A percentile compares a stretch with the other conserved stretches of the same genome.
Conservation (phyloP, 2,888 invertebrate species). For the Neocrepidodera transversa region DNA sequence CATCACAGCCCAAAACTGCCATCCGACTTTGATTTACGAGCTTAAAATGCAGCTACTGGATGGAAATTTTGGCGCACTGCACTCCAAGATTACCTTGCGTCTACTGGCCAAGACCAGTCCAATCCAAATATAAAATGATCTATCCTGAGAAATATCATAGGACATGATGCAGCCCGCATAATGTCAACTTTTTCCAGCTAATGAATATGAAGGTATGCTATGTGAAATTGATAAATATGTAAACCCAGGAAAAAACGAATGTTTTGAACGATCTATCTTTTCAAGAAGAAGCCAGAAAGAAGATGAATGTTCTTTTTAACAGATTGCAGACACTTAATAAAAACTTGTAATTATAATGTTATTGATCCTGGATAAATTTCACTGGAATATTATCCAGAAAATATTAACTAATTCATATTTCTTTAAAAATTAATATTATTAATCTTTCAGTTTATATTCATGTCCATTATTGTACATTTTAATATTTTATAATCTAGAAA, state of each 20-base stretch:
- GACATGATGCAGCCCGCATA: constrained; percentile 37
- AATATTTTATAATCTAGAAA: too few relatives aligned
- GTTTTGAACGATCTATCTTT: constrained; percentile 42
- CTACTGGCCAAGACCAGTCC: constrained; percentile 39
- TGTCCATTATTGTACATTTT: too few relatives aligned
- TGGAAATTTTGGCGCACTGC: constrained; percentile 42
- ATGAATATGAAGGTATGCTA: constrained; percentile 45
- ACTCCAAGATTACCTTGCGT: constrained; percentile 41
- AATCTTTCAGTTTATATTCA: too few relatives aligned
- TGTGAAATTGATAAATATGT: too few relatives aligned
- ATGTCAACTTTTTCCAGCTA: constrained; percentile 38
- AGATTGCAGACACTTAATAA: constrained; percentile 30
- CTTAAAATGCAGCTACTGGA: constrained; percentile 39
- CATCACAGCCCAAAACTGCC: too few relatives aligned
- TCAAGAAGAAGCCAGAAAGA: constrained; percentile 39
- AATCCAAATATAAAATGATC: constrained; percentile 36
- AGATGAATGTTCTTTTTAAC: constrained; percentile 40
- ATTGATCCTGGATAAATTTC: too few relatives aligned
- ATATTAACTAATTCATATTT: too few relatives aligned
- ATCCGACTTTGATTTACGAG: constrained; percentile 41
- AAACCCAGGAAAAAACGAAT: constrained; percentile 41
- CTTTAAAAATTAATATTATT: too few relatives aligned
- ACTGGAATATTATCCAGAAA: too few relatives aligned
- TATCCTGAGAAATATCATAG: constrained; percentile 40
- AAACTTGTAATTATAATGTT: too few relatives aligned